These are phyloP conservation scores for Zaprionus nigranus DNA, from an alignment of 1,140 invertebrate genomes.

Conservation along the genomic window DNA sequence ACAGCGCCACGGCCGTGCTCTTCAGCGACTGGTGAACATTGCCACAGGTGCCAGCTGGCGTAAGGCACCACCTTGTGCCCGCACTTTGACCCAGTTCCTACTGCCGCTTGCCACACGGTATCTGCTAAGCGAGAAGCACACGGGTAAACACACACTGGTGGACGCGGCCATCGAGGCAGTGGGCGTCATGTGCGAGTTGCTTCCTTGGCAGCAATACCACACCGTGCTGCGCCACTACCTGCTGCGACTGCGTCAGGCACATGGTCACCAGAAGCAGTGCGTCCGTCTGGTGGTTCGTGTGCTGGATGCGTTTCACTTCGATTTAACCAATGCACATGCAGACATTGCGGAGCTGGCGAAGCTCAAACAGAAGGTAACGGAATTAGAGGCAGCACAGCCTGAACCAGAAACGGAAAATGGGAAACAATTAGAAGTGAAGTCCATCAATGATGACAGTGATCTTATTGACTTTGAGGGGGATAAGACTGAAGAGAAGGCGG, in stretches of 20 bases:
- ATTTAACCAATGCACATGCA: constrained; percentile 89
- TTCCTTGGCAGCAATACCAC: constrained; percentile 95
- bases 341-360: constrained; percentile 47
- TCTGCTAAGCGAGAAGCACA: constrained; percentile 91
- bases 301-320: constrained; percentile 96
- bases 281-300: constrained; percentile 93
- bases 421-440: constrained; percentile 63
- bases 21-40: constrained; percentile 84
- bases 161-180: constrained; percentile 93
- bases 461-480: constrained; percentile 59
- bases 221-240: constrained; percentile 92
- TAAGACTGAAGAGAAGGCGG: too few species aligned
- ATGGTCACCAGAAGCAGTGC: constrained; percentile 92
- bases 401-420: constrained; percentile 57
- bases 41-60: constrained; percentile 56
- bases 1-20: constrained; percentile 91
- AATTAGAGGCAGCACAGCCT: constrained; percentile 41
- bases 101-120: constrained; percentile 93
- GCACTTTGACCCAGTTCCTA: constrained; percentile 92
- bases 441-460: constrained; percentile 44
- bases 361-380: constrained; percentile 36
- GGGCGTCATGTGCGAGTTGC: constrained; percentile 89
- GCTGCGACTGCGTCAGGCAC: constrained; percentile 88
- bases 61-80: constrained; percentile 86
- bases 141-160: constrained; percentile 91